phyloP scores from a whole-genome alignment of 2,888 invertebrate species.

The Melanchra persicariae region DNA sequence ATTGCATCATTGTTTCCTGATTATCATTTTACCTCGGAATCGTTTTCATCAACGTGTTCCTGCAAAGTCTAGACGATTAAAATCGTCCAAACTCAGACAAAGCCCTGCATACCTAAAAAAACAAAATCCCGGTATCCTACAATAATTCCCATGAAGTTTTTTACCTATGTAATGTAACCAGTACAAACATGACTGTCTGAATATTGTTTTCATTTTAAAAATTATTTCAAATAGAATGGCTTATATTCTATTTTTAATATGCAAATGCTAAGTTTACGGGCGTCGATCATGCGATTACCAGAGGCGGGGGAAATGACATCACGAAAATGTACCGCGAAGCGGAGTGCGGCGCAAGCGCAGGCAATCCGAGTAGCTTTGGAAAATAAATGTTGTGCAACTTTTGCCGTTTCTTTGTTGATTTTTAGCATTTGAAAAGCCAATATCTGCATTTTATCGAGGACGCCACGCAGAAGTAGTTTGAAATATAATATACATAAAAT shows the following conservation, averaged over 20 bases:
- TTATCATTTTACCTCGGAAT: not conserved
- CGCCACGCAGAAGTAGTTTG: not conserved
- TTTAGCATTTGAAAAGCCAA: too few relatives aligned
- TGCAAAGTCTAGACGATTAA: too few relatives aligned
- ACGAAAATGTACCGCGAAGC: not conserved
- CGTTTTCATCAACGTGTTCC: too few relatives aligned
- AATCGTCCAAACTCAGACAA: too few relatives aligned
- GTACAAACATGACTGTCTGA: not conserved
- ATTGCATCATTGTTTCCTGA: conserved; percentile 1
- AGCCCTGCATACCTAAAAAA: not conserved
- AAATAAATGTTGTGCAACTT: not conserved
- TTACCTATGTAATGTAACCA: not conserved
- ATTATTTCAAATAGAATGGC: not conserved
- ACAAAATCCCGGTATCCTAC: not conserved
- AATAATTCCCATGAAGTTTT: not conserved
- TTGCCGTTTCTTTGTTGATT: not conserved
- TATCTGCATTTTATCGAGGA: not conserved
- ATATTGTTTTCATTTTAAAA: not conserved
- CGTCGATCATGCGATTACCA: too few relatives aligned
- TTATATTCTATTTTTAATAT: too few relatives aligned
- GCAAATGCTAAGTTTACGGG: not conserved
- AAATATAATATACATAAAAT: not conserved
- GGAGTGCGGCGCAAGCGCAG: not conserved
- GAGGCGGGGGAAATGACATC: not conserved
- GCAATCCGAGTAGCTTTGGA: not conserved